Evolutionary conservation across 2,113 vertebrate genomes (phyloP).

Genomic region (Microcebus ravelobensis): DNA sequence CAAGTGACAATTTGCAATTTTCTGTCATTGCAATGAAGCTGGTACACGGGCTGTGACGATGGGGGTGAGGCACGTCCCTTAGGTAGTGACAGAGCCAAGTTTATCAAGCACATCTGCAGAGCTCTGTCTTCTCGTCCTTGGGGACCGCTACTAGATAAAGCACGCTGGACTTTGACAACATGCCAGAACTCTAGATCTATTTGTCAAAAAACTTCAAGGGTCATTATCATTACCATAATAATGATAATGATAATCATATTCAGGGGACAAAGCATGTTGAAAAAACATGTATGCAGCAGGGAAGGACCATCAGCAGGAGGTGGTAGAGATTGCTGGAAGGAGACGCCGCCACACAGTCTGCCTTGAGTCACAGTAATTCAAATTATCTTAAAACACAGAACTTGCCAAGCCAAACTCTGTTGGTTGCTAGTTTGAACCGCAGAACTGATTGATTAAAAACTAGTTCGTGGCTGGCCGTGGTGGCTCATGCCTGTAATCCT

Average conservation of each 20-base stretch:
- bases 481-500: too few species aligned
- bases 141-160: not conserved
- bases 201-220: not conserved
- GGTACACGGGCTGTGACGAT: not conserved
- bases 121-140: not conserved
- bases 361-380: not conserved
- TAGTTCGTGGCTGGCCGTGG: not conserved
- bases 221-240: not conserved
- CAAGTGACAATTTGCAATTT: not conserved
- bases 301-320: not conserved
- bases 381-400: not conserved
- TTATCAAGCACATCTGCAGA: not conserved
- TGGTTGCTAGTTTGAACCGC: not conserved
- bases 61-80: too few species aligned
- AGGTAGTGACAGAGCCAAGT: not conserved
- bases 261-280: not conserved
- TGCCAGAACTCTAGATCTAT: not conserved
- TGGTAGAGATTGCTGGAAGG: not conserved
- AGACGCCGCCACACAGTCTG: not conserved
- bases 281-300: not conserved
- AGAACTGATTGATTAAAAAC: not conserved
- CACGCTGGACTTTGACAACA: not conserved
- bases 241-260: not conserved
- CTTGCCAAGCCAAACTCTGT: not conserved
- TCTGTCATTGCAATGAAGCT: not conserved